Percentiles rank a stretch among this genome's conserved stretches.
Conservation (phyloP, 2,113 vertebrate genomes). For the Epinephelus cyanopodus region DNA sequence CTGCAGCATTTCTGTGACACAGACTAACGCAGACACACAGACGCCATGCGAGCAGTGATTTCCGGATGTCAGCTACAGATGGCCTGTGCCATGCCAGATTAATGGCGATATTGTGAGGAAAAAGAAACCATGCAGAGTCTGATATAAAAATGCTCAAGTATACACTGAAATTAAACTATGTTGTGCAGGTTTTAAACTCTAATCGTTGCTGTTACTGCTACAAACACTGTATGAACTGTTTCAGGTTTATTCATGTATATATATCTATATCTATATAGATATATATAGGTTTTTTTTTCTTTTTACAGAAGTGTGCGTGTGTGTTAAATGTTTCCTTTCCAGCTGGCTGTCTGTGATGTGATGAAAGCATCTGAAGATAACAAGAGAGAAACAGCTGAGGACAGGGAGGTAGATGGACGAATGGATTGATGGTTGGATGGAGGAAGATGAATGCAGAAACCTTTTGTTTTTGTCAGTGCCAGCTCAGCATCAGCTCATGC, state of each 20-base stretch:
- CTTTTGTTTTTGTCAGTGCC: conserved; percentile 29
- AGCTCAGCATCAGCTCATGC: conserved; percentile 22
- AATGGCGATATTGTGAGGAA: conserved; percentile 31
- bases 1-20: conserved; percentile 50
- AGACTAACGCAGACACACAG: conserved; percentile 58
- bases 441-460: background rate
- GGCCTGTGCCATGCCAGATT: conserved; percentile 65
- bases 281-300: background rate
- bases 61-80: conserved; percentile 75
- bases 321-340: conserved; percentile 33
- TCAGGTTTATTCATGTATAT: background rate
- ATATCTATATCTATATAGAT: background rate
- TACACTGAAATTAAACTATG: background rate
- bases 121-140: conserved; percentile 20
- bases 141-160: conserved; percentile 13
- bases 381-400: conserved; percentile 20
- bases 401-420: conserved; percentile 2
- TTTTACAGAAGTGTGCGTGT: background rate
- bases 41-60: conserved; percentile 70
- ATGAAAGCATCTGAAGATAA: conserved; percentile 22
- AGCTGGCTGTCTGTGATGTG: conserved; percentile 25
- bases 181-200: background rate
- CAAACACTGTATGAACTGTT: background rate
- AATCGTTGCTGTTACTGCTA: background rate
- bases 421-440: conserved; percentile 1